Percentiles rank a stretch among this genome's conserved stretches.
Evolutionary conservation across 2,797 vertebrate genomes (phyloP).

Genomic region (Channa striata): DNA sequence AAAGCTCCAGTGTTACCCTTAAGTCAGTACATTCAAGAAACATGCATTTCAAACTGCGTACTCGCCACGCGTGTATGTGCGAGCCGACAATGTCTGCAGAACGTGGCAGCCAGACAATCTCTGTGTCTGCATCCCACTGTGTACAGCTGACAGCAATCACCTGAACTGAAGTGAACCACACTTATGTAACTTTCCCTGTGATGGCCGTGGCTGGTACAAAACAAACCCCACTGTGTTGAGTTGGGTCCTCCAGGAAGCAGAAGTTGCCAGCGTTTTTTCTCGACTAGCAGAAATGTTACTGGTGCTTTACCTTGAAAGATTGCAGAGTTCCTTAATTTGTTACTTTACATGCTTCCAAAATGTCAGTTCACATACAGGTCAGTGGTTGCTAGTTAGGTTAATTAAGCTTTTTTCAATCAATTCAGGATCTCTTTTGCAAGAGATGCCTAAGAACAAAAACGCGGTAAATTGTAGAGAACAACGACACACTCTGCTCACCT

Average conservation of each 20-base stretch:
- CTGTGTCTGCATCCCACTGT: constrained; percentile 62
- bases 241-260: constrained; percentile 51
- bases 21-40: constrained; percentile 39
- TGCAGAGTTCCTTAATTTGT: constrained; percentile 7
- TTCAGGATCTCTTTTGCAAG: no score
- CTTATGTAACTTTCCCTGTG: constrained; percentile 70
- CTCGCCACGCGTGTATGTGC: constrained; percentile 14
- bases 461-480: no score
- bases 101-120: constrained; percentile 63
- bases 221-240: constrained; percentile 46
- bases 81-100: constrained; percentile 48
- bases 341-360: constrained; percentile 24
- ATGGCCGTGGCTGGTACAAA: constrained; percentile 57
- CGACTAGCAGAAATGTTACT: neutral
- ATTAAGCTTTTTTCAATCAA: no score
- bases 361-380: constrained; percentile 17
- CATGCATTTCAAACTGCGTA: constrained; percentile 29
- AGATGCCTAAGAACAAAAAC: no score
- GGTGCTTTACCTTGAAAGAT: neutral
- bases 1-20: constrained; percentile 29
- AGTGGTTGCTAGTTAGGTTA: neutral
- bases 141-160: constrained; percentile 82
- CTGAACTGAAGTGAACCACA: constrained; percentile 77
- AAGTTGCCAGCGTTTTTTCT: constrained; percentile 35
- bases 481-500: no score